Evolutionary conservation across 2,888 invertebrate species (phyloP).

Genomic region (Crossocerus cetratus): DNA sequence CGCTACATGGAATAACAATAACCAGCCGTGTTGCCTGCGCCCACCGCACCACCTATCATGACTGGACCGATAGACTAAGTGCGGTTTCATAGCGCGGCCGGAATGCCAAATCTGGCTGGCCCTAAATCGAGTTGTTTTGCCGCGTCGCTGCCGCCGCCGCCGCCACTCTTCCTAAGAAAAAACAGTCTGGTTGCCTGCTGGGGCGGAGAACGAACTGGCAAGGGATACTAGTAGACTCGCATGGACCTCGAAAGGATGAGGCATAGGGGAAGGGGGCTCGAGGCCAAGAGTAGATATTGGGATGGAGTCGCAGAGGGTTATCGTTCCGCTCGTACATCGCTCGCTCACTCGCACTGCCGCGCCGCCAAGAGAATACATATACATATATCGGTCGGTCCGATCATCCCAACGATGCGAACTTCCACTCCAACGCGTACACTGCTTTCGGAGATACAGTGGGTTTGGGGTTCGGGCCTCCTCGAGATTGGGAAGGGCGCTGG

Average conservation of each 20-base stretch:
- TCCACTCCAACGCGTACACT: no score
- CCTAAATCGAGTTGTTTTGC: conserved; percentile 6
- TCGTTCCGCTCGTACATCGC: neutral
- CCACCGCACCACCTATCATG: neutral
- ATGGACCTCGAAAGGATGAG: conserved; percentile 2
- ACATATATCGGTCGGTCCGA: conserved; percentile 15
- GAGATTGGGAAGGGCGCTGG: conserved; percentile 1
- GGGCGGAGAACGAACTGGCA: no score
- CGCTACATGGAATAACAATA: conserved; percentile 5
- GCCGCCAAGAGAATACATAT: neutral
- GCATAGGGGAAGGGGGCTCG: neutral
- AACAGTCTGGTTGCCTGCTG: conserved; percentile 4
- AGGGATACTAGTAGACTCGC: neutral
- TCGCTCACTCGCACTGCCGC: neutral
- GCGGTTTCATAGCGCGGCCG: neutral
- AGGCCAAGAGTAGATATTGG: neutral
- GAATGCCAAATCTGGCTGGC: neutral
- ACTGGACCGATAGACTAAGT: conserved; percentile 2
- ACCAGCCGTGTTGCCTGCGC: neutral
- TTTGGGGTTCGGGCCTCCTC: conserved; percentile 32
- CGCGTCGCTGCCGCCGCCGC: neutral
- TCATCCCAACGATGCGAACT: neutral
- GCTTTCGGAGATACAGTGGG: neutral
- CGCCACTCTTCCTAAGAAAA: neutral
- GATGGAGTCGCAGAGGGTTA: neutral